These are phyloP conservation scores for Stenchaetothrips biformis DNA, from an alignment of 2,888 invertebrate genomes.

Conservation along the genomic window DNA sequence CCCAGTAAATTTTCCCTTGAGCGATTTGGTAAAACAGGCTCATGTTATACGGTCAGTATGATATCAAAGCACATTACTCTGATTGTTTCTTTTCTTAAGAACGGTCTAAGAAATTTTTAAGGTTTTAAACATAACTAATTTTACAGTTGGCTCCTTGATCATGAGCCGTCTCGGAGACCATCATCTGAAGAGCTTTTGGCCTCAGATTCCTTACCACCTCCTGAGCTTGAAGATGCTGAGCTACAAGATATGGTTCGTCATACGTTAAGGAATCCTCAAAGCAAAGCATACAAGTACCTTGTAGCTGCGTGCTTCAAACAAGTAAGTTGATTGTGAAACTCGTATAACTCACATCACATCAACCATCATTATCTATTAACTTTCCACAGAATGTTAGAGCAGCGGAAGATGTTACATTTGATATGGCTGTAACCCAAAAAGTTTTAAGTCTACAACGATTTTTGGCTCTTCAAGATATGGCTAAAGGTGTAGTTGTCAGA, in stretches of 20 bases:
- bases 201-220: slow-evolving; percentile 78
- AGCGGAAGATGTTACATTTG: slow-evolving; percentile 77
- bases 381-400: slow-evolving; percentile 52
- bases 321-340: slow-evolving; percentile 36
- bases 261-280: slow-evolving; percentile 74
- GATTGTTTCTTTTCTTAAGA: slow-evolving; percentile 14
- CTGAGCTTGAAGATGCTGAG: slow-evolving; percentile 78
- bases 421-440: slow-evolving; percentile 47
- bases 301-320: slow-evolving; percentile 57
- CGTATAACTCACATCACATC: not conserved
- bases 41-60: slow-evolving; percentile 56
- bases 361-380: slow-evolving; percentile 10
- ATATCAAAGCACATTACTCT: slow-evolving; percentile 12
- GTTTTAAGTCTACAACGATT: slow-evolving; percentile 36
- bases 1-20: slow-evolving; percentile 61
- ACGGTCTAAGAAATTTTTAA: slow-evolving; percentile 29
- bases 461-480: slow-evolving; percentile 47
- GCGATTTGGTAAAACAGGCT: slow-evolving; percentile 55
- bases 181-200: slow-evolving; percentile 77
- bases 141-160: slow-evolving; percentile 70
- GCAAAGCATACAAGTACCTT: slow-evolving; percentile 69
- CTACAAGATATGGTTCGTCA: slow-evolving; percentile 76
- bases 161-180: slow-evolving; percentile 78
- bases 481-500: slow-evolving; percentile 42
- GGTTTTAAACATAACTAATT: not conserved